Base-by-base conservation (phyloP, 2,113 vertebrate species). In the Stercorarius parasiticus region DNA sequence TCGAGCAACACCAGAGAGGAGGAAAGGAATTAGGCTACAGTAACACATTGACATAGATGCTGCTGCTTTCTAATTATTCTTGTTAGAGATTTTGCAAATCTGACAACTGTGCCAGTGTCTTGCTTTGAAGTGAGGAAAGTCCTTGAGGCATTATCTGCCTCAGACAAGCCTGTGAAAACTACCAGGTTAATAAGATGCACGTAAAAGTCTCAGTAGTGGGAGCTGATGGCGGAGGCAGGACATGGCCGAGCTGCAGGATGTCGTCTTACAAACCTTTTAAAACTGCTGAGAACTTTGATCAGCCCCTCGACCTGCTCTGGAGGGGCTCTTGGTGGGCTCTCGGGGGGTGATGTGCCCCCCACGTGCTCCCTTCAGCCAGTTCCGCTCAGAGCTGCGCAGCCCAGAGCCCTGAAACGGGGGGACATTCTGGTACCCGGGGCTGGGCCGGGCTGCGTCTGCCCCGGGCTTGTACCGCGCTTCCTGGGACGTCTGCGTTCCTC, bases 401-500 rank as follows among this genome's bases (percentile, higher is more conserved):
- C 38, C 72, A 10, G 55, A 29, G 34, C 52, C 6, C 8, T 2
- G 23, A 18, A 15, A 23, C 3, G 70, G 23, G 59, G 22, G 36
- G 15, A 13, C 16, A 5, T 3, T 7, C 14, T 13, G 58, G 14
- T 36, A 6, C 65, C 71, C 29, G 1, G 66, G 8, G 70, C 59
- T 53, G 17, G 10, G 71, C 10, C 1, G 15, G 5, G 42, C 66
- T 3, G n/a, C n/a, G 38, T 3, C 56, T 58, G 2, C 26, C 69
- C 32, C n/a, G 1, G 53, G 62, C 52, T 59, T 10, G 19, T 22
- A 13, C 71, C 30, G 0, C 5, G 8, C 26, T 2, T 18, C 69
- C 0, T 0, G 4, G 59, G 32, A 25, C 32, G 26, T 1, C 34
- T 5, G 1, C 5, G 20, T 13, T 52, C 18, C 50, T 52, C 61